Conservation (phyloP, 2,888 invertebrate genomes). For the Patella caerulea region DNA sequence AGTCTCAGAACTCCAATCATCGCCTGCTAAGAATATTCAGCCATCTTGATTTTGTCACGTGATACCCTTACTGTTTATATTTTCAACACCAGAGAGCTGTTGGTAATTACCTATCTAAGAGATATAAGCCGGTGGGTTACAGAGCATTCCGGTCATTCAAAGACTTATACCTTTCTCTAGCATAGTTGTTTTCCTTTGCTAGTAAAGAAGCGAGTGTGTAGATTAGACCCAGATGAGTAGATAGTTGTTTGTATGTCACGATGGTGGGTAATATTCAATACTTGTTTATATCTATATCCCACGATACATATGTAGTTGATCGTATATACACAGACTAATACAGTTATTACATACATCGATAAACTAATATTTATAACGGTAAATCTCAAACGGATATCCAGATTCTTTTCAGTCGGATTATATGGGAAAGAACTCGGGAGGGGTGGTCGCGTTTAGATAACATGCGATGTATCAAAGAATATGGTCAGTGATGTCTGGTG, state of each 20-base stretch:
- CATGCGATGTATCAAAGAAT: too few species aligned
- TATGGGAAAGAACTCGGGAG: too few species aligned
- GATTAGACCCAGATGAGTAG: not conserved
- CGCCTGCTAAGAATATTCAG: not conserved
- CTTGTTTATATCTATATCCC: not conserved
- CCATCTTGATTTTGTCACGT: conserved; percentile 7
- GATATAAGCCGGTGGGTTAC: not conserved
- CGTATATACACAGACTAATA: not conserved
- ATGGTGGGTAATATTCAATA: not conserved
- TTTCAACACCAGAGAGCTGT: conserved; percentile 9
- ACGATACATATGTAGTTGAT: not conserved
- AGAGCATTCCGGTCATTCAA: conserved; percentile 2
- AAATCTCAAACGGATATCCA: too few species aligned
- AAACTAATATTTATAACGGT: too few species aligned
- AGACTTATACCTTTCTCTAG: not conserved
- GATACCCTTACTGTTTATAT: not conserved
- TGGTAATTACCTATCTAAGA: conserved; percentile 6
- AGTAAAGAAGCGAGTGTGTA: not conserved
- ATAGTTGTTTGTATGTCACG: not conserved
- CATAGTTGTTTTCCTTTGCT: not conserved
- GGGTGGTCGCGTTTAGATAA: too few species aligned
- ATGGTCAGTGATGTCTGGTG: too few species aligned
- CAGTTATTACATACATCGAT: too few species aligned
- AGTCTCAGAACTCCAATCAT: too few species aligned
- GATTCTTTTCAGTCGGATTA: too few species aligned